Conservation (phyloP, 2,888 invertebrate genomes). For the Erynnis tages region DNA sequence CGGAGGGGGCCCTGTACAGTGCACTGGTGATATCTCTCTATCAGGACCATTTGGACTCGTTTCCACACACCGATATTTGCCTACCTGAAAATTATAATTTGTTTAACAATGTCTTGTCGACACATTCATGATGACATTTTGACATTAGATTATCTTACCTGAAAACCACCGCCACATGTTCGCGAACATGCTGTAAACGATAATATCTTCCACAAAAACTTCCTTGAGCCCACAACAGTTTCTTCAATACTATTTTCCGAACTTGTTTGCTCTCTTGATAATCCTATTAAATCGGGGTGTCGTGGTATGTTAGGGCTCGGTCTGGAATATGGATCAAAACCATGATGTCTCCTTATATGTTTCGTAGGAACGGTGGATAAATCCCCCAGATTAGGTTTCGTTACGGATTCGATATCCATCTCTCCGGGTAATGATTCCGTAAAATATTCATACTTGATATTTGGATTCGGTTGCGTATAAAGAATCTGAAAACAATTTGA, state of each 20-base stretch:
- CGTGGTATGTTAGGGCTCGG: slow-evolving; percentile 37
- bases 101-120: not conserved
- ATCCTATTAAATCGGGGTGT: slow-evolving; percentile 45
- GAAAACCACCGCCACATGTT: slow-evolving; percentile 90
- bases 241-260: slow-evolving; percentile 49
- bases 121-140: not conserved
- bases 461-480: slow-evolving; percentile 91
- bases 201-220: slow-evolving; percentile 89
- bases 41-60: slow-evolving; percentile 75
- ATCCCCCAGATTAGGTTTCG: slow-evolving; percentile 47
- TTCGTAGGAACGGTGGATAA: slow-evolving; percentile 49
- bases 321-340: slow-evolving; percentile 50
- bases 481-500: slow-evolving; percentile 82
- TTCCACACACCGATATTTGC: slow-evolving; percentile 88
- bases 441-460: slow-evolving; percentile 94
- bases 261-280: slow-evolving; percentile 43
- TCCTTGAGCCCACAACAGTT: slow-evolving; percentile 70
- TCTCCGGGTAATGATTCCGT: slow-evolving; percentile 83
- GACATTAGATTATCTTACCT: slow-evolving; percentile 61
- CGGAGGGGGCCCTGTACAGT: slow-evolving; percentile 83
- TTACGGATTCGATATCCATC: slow-evolving; percentile 53
- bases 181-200: slow-evolving; percentile 90
- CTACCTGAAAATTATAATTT: slow-evolving; percentile 73
- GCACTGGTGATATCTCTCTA: slow-evolving; percentile 81
- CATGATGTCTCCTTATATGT: slow-evolving; percentile 65